Conservation (phyloP, 2,797 vertebrate species). For the Buceros bicornis region DNA sequence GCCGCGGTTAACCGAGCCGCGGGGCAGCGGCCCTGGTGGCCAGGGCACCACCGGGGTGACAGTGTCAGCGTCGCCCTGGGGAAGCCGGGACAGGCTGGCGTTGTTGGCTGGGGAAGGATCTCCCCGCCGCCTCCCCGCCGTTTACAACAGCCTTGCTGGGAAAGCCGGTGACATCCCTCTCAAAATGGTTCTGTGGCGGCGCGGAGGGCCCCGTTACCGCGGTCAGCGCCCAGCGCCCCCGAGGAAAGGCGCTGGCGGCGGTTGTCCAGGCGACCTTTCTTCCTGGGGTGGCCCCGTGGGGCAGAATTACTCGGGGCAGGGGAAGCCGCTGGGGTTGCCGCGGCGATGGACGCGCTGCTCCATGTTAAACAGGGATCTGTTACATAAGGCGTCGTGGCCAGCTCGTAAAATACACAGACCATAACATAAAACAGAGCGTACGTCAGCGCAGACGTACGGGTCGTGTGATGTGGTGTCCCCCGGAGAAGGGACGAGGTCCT, state of each 20-base stretch:
- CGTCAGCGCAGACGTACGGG: constrained; percentile 70
- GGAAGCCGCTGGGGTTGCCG: constrained; percentile 10
- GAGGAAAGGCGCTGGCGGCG: background rate
- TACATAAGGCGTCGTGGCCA: constrained; percentile 78
- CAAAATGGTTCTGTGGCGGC: background rate
- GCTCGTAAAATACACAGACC: constrained; percentile 67
- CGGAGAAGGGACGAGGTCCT: constrained; percentile 4
- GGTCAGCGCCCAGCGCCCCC: background rate
- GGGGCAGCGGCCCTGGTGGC: background rate
- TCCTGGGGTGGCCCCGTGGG: background rate
- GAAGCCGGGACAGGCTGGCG: background rate
- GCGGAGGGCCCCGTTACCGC: background rate
- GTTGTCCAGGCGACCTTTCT: background rate
- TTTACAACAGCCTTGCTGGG: background rate
- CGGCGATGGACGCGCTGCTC: background rate
- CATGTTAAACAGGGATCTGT: constrained; percentile 65
- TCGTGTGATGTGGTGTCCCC: constrained; percentile 42
- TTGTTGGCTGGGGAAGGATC: background rate
- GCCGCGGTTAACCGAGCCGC: background rate
- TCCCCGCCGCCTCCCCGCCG: background rate
- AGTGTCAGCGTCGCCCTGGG: accelerated
- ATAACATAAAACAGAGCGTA: constrained; percentile 55
- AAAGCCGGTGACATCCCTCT: background rate
- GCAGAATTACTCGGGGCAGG: background rate
- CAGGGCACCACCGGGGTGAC: background rate